These are phyloP conservation scores for Cryptotermes secundus DNA, from an alignment of 1,140 invertebrate species.

Conservation along the genomic window DNA sequence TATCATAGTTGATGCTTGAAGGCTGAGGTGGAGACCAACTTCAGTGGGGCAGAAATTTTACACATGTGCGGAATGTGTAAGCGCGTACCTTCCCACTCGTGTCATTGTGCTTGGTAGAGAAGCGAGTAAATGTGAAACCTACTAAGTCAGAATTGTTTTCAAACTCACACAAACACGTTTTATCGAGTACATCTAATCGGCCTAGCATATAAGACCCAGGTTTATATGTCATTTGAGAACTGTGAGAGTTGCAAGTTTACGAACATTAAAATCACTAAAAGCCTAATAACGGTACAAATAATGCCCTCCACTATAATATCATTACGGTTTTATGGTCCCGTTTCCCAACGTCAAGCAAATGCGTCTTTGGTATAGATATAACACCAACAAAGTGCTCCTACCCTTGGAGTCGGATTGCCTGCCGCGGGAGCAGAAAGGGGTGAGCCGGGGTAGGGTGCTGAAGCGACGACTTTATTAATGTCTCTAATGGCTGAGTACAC, in stretches of 20 bases:
- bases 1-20: too few relatives aligned
- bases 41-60: too few relatives aligned
- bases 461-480: conserved; percentile 8
- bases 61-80: too few relatives aligned
- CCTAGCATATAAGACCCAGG: too few relatives aligned
- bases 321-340: neutral
- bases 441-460: neutral
- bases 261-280: neutral
- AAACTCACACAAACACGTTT: too few relatives aligned
- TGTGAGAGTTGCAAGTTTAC: neutral
- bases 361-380: neutral
- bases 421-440: neutral
- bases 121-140: too few relatives aligned
- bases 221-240: neutral
- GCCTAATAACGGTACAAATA: neutral
- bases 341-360: neutral
- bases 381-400: neutral
- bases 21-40: too few relatives aligned
- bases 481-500: conserved; percentile 18
- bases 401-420: neutral
- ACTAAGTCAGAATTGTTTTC: too few relatives aligned
- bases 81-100: too few relatives aligned
- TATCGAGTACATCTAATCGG: too few relatives aligned
- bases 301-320: conserved; percentile 1
- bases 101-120: too few relatives aligned